Base-by-base conservation (phyloP, 2,113 vertebrate species). In the Oreochromis niloticus region DNA sequence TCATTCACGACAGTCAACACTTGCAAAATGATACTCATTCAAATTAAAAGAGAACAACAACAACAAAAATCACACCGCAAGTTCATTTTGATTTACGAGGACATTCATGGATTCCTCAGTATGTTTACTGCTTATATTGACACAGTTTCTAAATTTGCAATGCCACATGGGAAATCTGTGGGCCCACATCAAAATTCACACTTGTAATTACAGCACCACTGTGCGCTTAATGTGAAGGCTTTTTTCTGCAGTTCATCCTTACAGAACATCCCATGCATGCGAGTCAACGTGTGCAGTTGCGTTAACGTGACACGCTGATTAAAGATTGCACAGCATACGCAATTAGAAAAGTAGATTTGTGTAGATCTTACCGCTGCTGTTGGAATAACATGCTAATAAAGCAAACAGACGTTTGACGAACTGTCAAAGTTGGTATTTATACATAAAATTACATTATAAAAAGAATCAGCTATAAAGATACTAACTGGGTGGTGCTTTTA, bases 101-200 rank as follows among this genome's bases (percentile, higher is more conserved):
- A 27, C 57, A 39, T 71, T 32, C 2, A 0, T 1, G 17, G 34
- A 9, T 59, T 83, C 30, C 16, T 14, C n/a, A 8, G 32, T 8
- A 43, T 80, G 43, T 81, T 59, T 84, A 59, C 3, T 81, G 39
- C 85, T 85, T 48, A 82, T 57, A 46, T 39, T 85, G 84, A 93
- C 82, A 85, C 83, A 89, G 59, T 91, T 90, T 92, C 86, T 71
- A 80, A 83, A 93, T 87, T n/a, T 81, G 52, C 9, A 61, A 34
- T 39, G 41, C 24, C 80, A 79, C 63, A 46, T 80, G 85, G 79
- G 90, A 86, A 71, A 81, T 43, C 57, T 59, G 59, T 48, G 84
- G 75, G 50, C 30, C 43, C 75, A 73, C 11, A 54, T 55, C 41
- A 91, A 39, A 88, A 71, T 59, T 54, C 34, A 55, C 50, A 55